Evolutionary conservation across 2,113 vertebrate species (phyloP).

Genomic region (Oreochromis aureus): DNA sequence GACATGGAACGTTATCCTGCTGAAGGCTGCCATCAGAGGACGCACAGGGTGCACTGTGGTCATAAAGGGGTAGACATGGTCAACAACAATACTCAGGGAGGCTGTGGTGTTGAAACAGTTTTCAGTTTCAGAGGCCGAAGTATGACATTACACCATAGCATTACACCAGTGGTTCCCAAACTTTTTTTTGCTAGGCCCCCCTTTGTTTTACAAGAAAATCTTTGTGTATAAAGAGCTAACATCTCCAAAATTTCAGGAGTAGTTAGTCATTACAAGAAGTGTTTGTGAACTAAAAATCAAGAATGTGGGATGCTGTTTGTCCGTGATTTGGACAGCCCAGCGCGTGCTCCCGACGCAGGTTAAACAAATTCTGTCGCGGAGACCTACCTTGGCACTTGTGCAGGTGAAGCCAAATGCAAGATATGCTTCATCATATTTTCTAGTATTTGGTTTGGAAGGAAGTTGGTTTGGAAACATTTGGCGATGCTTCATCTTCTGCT

Average conservation of each 20-base stretch:
- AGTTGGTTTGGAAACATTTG: background rate
- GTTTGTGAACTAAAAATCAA: too few species aligned
- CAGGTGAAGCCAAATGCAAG: background rate
- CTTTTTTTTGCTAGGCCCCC: rapidly evolving
- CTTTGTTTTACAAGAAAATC: too few species aligned
- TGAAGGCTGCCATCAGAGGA: background rate
- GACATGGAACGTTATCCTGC: background rate
- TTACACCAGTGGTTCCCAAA: background rate
- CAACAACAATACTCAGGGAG: background rate
- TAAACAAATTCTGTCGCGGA: background rate
- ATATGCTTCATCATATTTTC: background rate
- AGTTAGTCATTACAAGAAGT: too few species aligned
- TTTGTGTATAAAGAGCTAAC: too few species aligned
- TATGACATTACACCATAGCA: background rate
- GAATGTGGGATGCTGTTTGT: too few species aligned
- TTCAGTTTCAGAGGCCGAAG: background rate
- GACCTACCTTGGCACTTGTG: background rate
- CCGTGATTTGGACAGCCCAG: too few species aligned
- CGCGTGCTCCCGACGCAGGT: too few species aligned
- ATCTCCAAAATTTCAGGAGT: too few species aligned
- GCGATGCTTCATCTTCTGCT: rapidly evolving
- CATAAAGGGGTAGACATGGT: background rate
- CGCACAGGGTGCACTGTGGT: background rate
- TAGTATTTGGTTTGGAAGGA: background rate
- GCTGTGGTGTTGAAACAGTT: background rate